A percentile compares a stretch with the other conserved stretches of the same genome.
phyloP scores from a whole-genome alignment of 1,140 invertebrate species.

The Druon quercuslanigerum region DNA sequence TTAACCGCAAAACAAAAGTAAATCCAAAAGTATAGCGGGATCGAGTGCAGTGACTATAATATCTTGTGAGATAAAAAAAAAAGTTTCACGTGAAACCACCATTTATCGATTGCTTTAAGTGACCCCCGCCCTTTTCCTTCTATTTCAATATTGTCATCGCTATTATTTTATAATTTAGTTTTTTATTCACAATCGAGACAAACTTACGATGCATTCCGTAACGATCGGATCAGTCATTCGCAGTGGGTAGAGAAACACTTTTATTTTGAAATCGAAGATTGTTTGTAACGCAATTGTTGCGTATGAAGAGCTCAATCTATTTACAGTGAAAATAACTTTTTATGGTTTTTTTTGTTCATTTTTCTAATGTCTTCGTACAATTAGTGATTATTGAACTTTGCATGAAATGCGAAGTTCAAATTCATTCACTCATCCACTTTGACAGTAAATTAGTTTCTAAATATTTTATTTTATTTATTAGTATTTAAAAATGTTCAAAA shows the following conservation, averaged over 20 bases:
- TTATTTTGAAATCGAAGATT: conserved; percentile 21
- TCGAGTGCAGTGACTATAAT: too few relatives aligned
- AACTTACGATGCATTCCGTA: neutral
- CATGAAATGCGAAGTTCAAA: too few relatives aligned
- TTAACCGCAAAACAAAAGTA: conserved; percentile 39
- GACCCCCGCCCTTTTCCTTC: too few relatives aligned
- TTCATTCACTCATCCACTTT: too few relatives aligned
- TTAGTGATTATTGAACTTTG: too few relatives aligned
- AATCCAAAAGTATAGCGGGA: conserved; percentile 1
- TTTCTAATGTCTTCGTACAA: neutral
- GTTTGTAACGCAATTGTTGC: neutral
- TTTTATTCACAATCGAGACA: neutral
- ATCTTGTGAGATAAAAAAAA: conserved; percentile 17
- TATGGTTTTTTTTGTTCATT: neutral
- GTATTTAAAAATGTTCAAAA: too few relatives aligned
- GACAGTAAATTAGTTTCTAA: too few relatives aligned
- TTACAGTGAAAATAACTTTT: neutral
- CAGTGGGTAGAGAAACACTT: conserved; percentile 7
- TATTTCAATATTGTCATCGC: too few relatives aligned
- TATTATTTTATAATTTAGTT: neutral
- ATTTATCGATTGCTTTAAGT: too few relatives aligned
- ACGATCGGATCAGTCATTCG: conserved; percentile 1
- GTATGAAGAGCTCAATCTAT: neutral
- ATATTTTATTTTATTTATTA: too few relatives aligned
- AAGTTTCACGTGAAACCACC: conserved; percentile 11